A percentile compares a stretch with the other conserved stretches of the same genome.
These are phyloP conservation scores for Tenthredo distinguenda DNA, from an alignment of 2,888 invertebrate genomes.

Conservation along the genomic window DNA sequence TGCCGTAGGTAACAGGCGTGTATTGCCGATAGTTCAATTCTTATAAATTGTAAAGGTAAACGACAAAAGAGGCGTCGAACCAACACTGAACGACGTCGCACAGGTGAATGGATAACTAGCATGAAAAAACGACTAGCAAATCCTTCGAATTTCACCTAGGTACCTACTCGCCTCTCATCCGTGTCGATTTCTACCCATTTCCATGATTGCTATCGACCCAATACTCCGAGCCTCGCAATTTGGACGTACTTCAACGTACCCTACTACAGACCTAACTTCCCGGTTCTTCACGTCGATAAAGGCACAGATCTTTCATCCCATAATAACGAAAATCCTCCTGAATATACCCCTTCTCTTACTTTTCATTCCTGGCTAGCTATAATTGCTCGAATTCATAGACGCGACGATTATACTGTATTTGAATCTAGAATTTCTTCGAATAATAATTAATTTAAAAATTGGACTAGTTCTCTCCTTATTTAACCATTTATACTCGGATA, in stretches of 20 bases:
- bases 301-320: neutral
- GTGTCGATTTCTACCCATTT: slow-evolving; percentile 10
- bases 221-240: neutral
- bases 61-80: neutral
- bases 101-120: neutral
- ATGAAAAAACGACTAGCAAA: neutral
- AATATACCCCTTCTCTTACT: neutral
- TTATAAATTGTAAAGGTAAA: neutral
- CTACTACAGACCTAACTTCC: neutral
- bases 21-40: neutral
- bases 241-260: neutral
- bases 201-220: slow-evolving; percentile 1
- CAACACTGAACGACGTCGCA: slow-evolving; percentile 2
- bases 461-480: neutral
- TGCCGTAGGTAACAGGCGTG: neutral
- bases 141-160: neutral
- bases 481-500: neutral
- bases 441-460: neutral
- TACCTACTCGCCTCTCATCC: neutral
- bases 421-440: too few species aligned
- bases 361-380: neutral
- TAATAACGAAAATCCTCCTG: neutral
- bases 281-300: neutral
- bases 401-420: too few species aligned
- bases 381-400: too few species aligned